phyloP scores from a whole-genome alignment of 2,888 invertebrate genomes.

The Salticus scenicus region DNA sequence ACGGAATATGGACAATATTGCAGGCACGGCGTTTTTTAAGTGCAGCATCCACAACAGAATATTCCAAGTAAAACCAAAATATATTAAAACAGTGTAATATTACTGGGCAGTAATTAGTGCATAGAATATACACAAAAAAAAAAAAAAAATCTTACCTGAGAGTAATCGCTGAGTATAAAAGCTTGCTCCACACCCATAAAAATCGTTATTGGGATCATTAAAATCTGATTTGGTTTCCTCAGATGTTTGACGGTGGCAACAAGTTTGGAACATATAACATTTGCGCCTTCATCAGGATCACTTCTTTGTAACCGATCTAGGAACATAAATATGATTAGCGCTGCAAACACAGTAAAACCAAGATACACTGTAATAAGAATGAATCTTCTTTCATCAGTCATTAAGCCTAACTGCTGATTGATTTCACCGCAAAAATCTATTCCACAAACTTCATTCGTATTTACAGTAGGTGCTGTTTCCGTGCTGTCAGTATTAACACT shows the following conservation, averaged over 20 bases:
- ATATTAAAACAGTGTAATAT: too few relatives aligned
- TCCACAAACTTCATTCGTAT: conserved; percentile 52
- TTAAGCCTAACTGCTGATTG: conserved; percentile 82
- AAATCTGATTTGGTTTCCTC: conserved; percentile 91
- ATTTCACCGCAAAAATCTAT: conserved; percentile 64
- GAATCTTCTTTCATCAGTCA: conserved; percentile 89
- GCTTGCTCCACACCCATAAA: conserved; percentile 99
- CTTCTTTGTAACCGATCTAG: conserved; percentile 84
- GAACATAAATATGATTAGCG: conserved; percentile 88
- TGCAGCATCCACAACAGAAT: too few relatives aligned
- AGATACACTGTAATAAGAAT: conserved; percentile 92
- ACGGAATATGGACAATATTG: too few relatives aligned
- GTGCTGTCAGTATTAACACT: background rate
- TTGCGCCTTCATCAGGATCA: background rate
- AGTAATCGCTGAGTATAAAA: conserved; percentile 87
- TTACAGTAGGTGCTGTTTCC: background rate
- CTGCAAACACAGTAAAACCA: conserved; percentile 88
- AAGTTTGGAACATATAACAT: conserved; percentile 75
- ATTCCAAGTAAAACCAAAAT: too few relatives aligned
- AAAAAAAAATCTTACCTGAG: conserved; percentile 75
- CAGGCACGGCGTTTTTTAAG: too few relatives aligned
- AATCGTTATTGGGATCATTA: conserved; percentile 94
- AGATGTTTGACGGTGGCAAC: conserved; percentile 93
- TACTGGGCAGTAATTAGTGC: too few relatives aligned
- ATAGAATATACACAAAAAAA: too few relatives aligned